Evolutionary conservation across 2,113 vertebrate genomes (phyloP).

Genomic region (Pygathrix nemaeus): DNA sequence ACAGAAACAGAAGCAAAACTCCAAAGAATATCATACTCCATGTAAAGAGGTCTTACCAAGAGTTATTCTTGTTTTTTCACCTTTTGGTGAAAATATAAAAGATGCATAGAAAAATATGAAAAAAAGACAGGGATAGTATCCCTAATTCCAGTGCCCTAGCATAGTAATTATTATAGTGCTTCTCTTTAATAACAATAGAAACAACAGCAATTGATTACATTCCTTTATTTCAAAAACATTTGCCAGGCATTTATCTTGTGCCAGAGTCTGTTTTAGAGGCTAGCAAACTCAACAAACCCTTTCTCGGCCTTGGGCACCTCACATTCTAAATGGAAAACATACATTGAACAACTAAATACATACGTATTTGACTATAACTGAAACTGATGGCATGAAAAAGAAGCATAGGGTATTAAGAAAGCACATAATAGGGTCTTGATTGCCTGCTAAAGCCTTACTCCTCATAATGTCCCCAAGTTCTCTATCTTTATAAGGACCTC

Average conservation of each 20-base stretch:
- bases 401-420: neutral
- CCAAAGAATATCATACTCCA: conserved; percentile 7
- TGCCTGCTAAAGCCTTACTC: neutral
- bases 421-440: neutral
- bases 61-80: neutral
- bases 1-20: conserved; percentile 35
- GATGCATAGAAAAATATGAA: neutral
- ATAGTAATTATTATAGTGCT: neutral
- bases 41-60: conserved; percentile 23
- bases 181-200: conserved; percentile 40
- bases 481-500: neutral
- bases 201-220: neutral
- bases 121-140: neutral
- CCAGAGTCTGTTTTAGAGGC: neutral
- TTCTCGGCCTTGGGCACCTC: neutral
- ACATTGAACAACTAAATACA: neutral
- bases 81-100: conserved; percentile 19
- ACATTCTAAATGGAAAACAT: neutral
- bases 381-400: neutral
- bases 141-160: neutral
- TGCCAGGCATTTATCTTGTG: neutral
- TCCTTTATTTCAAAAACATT: neutral
- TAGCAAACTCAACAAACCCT: neutral
- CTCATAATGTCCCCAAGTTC: neutral
- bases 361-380: neutral